Evolutionary conservation across 2,113 vertebrate genomes (phyloP), one percentile per base, ranked within the genome.

Genomic region (Smithornis capensis): DNA sequence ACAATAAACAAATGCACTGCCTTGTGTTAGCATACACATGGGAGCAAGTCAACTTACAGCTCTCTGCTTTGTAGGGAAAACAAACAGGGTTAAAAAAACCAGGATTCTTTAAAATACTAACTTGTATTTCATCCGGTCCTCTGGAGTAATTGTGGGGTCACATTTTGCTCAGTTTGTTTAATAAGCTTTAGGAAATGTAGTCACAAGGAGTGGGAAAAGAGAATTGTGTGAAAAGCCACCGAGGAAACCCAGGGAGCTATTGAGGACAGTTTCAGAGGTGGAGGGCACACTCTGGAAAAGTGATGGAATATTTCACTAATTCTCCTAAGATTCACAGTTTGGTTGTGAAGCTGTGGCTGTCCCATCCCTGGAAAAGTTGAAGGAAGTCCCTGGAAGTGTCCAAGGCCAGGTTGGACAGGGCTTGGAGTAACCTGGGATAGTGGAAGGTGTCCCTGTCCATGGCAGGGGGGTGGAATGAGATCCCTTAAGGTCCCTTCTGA

Each of bases 21-120:
- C 87, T 94, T 49, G 67, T 57, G 55, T 77, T 89, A 92, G 83
- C 62, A 11, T 40, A 59, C 91, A 59, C 84, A 62, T 2, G 67
- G 90, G 94, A 95, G 42, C 87, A 82, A 87, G 49, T 69, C 53
- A 53, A 91, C 69, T 83, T 93, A 86, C 5, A 92, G 74, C 65
- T 73, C 77, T 87, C 57, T 78, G 80, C 64, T 86, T 92, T 82
- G 62, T 31, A 78, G 37, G 37, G 73, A 91, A 94, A 95, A 89
- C 49, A 90, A 87, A 81, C 29, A 44, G 68, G 29, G 40, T 55
- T 79, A 2, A 35, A 68, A 70, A 73, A 78, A 55, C 19, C 28
- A 23, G 37, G 29, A 12, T 68, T 84, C 40, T 65, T 63, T 47
- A 14, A 81, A 86, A 91, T 52, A 65, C 50, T 31, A 47, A 78